phyloP scores from a whole-genome alignment of 2,888 invertebrate species.

The Eurois occulta region DNA sequence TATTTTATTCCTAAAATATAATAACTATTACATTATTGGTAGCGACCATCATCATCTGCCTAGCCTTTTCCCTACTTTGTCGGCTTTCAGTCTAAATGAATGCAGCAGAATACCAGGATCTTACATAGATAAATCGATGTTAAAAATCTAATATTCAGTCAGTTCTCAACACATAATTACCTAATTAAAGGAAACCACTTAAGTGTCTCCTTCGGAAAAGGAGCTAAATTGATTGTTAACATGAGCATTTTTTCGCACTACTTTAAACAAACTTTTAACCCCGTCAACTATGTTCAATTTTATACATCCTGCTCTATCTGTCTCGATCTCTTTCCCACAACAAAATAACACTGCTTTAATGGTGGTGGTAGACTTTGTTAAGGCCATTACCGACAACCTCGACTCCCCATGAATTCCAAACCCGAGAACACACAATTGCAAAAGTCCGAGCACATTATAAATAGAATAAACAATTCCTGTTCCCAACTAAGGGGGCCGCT shows the following conservation, averaged over 20 bases:
- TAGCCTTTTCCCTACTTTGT: not conserved
- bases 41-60: not conserved
- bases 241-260: not conserved
- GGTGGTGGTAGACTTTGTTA: not conserved
- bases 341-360: not conserved
- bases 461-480: constrained; percentile 75
- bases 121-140: not conserved
- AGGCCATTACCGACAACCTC: constrained; percentile 15
- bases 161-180: not conserved
- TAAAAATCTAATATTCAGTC: not conserved
- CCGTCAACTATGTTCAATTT: not conserved
- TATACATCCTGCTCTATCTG: not conserved
- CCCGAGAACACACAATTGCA: constrained; percentile 54
- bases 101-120: not conserved
- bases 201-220: not conserved
- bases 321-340: not conserved
- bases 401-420: constrained; percentile 47
- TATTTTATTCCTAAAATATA: not conserved
- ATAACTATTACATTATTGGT: no score
- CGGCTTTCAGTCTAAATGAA: not conserved
- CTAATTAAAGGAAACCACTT: not conserved
- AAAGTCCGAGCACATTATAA: constrained; percentile 69
- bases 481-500: constrained; percentile 66
- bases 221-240: not conserved
- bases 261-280: not conserved